Evolutionary conservation across 2,113 vertebrate species (phyloP).

Genomic region (Sterrhoptilus dennistouni): DNA sequence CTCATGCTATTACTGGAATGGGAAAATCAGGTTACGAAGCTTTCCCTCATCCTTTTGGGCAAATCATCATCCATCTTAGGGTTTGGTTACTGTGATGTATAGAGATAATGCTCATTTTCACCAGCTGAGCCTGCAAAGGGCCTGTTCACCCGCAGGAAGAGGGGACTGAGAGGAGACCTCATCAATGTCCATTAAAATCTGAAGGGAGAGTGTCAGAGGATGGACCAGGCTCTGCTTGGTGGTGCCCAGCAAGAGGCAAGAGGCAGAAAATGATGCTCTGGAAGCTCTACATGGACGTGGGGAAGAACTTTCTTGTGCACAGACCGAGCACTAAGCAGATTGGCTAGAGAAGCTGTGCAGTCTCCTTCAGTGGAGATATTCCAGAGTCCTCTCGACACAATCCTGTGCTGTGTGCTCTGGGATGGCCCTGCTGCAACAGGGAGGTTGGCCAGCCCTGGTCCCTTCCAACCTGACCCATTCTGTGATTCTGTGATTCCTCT

Average conservation of each 20-base stretch:
- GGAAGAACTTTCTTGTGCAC: not conserved
- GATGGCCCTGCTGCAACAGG: not conserved
- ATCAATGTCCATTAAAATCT: no score
- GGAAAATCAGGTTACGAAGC: not conserved
- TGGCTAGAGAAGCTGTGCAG: not conserved
- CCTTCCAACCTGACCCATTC: not conserved
- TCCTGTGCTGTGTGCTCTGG: not conserved
- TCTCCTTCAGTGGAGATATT: not conserved
- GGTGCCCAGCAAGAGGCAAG: not conserved
- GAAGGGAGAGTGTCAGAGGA: not conserved
- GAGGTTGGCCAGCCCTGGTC: not conserved
- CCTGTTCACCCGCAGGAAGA: not conserved
- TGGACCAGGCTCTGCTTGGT: not conserved
- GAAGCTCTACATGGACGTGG: no score
- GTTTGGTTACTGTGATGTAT: not conserved
- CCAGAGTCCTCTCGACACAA: not conserved
- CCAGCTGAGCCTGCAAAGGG: not conserved
- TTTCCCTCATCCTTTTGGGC: not conserved
- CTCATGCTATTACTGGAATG: fast-evolving
- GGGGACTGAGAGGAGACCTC: not conserved
- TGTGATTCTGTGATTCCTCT: not conserved
- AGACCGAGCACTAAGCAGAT: fast-evolving
- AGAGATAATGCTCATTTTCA: not conserved
- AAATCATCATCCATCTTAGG: not conserved
- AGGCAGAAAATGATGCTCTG: not conserved